Percentiles rank a stretch among this genome's conserved stretches.
Conservation (phyloP, 1,140 invertebrate species). For the Trichomalopsis sarcophagae region DNA sequence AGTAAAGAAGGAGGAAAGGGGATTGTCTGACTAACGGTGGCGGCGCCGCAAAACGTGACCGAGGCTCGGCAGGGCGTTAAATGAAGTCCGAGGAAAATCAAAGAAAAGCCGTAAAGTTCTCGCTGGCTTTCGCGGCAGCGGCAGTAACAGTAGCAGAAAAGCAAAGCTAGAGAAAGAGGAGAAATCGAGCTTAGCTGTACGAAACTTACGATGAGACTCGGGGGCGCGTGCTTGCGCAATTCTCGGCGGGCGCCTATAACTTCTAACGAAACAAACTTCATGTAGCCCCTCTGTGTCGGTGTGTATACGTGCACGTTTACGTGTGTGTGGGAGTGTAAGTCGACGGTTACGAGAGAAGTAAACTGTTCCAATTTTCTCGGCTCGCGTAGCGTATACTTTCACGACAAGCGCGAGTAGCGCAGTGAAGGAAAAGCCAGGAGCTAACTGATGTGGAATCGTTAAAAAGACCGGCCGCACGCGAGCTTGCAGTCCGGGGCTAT, state of each 20-base stretch:
- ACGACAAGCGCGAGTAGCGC: not conserved
- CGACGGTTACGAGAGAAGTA: conserved; percentile 43
- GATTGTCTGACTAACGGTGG: conserved; percentile 49
- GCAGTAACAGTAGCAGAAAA: not conserved
- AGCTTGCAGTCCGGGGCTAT: not conserved
- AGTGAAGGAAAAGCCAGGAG: not conserved
- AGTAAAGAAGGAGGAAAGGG: not conserved
- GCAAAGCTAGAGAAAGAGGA: conserved; percentile 24
- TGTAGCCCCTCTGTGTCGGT: not conserved
- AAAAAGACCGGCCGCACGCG: conserved; percentile 8
- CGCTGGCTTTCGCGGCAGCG: not conserved
- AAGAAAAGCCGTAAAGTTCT: conserved; percentile 48
- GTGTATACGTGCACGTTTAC: not conserved
- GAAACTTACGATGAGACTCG: conserved; percentile 47
- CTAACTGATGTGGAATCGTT: conserved; percentile 32
- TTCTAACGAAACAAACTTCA: conserved; percentile 50
- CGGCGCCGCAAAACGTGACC: conserved; percentile 63
- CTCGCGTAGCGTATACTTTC: not conserved
- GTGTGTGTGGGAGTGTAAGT: conserved; percentile 18
- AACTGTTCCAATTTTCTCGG: conserved; percentile 42
- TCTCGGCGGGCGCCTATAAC: conserved; percentile 41
- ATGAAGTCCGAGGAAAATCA: conserved; percentile 51
- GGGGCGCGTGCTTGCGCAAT: conserved; percentile 12
- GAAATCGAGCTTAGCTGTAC: conserved; percentile 38
- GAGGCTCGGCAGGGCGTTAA: conserved; percentile 37